phyloP scores from a whole-genome alignment of 2,113 vertebrate species.

The Electrona antarctica region DNA sequence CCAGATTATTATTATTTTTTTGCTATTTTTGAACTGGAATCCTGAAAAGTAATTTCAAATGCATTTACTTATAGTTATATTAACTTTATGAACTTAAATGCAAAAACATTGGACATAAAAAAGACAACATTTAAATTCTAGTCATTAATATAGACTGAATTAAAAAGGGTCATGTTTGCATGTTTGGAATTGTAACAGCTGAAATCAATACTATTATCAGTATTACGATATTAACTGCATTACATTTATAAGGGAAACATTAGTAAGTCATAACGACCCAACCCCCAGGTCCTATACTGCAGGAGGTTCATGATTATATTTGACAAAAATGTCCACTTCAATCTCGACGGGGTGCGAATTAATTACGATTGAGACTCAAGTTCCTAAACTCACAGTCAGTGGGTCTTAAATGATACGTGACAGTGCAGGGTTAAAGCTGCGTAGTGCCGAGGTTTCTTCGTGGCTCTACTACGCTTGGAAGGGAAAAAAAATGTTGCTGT shows the following conservation, averaged over 20 bases:
- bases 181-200: no score
- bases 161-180: no score
- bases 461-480: not conserved
- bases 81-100: no score
- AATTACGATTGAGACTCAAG: conserved; percentile 46
- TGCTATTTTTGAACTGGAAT: no score
- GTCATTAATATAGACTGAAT: no score
- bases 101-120: no score
- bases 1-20: no score
- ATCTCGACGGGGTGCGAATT: conserved; percentile 49
- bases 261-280: conserved; percentile 50
- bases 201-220: no score
- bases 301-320: conserved; percentile 45
- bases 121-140: no score
- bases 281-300: conserved; percentile 43
- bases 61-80: no score
- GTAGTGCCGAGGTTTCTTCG: conserved; percentile 3
- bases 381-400: conserved; percentile 47
- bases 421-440: conserved; percentile 46
- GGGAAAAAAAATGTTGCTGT: conserved; percentile 34
- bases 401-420: conserved; percentile 58
- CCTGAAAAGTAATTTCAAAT: no score
- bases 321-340: conserved; percentile 62
- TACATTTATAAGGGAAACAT: conserved; percentile 23
- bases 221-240: no score